Evolutionary conservation across 1,140 invertebrate genomes (phyloP).

Genomic region (Contarinia nasturtii): DNA sequence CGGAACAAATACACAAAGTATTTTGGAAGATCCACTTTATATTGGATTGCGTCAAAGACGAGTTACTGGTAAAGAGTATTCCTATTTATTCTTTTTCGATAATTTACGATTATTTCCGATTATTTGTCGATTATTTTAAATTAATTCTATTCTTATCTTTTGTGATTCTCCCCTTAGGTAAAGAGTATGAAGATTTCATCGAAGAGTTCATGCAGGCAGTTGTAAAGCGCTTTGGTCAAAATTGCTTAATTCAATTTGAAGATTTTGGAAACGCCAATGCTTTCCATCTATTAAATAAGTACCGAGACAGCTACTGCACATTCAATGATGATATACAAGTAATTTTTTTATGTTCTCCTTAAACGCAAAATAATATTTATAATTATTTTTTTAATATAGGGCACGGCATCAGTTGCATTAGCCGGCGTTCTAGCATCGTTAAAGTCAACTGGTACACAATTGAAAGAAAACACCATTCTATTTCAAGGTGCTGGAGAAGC

Average conservation of each 20-base stretch:
- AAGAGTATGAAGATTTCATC: slow-evolving; percentile 77
- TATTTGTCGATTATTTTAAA: too few species aligned
- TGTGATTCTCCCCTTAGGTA: too few species aligned
- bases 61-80: slow-evolving; percentile 47
- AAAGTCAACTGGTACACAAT: slow-evolving; percentile 49
- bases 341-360: not conserved
- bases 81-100: too few species aligned
- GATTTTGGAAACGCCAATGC: slow-evolving; percentile 89
- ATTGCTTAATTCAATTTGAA: slow-evolving; percentile 77
- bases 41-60: slow-evolving; percentile 75
- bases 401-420: slow-evolving; percentile 75
- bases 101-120: too few species aligned
- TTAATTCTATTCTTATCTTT: too few species aligned
- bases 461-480: slow-evolving; percentile 66
- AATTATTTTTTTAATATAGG: slow-evolving; percentile 14
- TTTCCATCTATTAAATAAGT: slow-evolving; percentile 68
- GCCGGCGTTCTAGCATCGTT: slow-evolving; percentile 76
- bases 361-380: not conserved
- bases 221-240: slow-evolving; percentile 64
- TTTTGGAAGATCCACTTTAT: slow-evolving; percentile 79
- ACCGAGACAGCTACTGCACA: slow-evolving; percentile 69
- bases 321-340: slow-evolving; percentile 92
- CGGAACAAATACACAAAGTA: slow-evolving; percentile 72
- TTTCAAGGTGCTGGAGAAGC: slow-evolving; percentile 90
- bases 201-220: slow-evolving; percentile 95